Conservation (phyloP, 2,113 vertebrate genomes). For the Peucedramus taeniatus region DNA sequence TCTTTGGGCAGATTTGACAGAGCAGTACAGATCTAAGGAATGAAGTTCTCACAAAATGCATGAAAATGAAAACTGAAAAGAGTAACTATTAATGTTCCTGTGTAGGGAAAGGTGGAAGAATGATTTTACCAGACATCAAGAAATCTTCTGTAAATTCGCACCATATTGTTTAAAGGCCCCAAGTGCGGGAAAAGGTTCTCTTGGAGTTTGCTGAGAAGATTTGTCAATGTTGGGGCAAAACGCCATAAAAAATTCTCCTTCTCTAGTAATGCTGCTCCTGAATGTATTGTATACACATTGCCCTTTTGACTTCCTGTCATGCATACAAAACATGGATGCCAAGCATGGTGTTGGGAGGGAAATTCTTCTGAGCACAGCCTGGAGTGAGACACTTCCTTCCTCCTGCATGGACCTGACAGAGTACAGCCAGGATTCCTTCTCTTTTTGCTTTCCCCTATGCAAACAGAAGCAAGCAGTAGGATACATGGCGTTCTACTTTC, state of each 20-base stretch:
- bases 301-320: background rate
- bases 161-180: background rate
- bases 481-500: background rate
- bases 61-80: background rate
- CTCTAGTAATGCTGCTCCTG: background rate
- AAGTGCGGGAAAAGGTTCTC: background rate
- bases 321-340: background rate
- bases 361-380: background rate
- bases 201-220: background rate
- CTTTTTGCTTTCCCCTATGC: background rate
- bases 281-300: background rate
- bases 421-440: background rate
- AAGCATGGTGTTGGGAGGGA: background rate
- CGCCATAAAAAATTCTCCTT: background rate
- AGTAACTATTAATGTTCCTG: background rate
- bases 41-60: background rate
- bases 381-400: background rate
- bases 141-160: background rate
- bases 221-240: background rate
- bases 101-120: background rate
- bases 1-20: background rate
- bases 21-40: background rate
- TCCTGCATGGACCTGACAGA: background rate
- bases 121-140: background rate
- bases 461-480: background rate